Evolutionary conservation across 2,797 vertebrate genomes (phyloP).

Genomic region (Chloroceryle amazona): DNA sequence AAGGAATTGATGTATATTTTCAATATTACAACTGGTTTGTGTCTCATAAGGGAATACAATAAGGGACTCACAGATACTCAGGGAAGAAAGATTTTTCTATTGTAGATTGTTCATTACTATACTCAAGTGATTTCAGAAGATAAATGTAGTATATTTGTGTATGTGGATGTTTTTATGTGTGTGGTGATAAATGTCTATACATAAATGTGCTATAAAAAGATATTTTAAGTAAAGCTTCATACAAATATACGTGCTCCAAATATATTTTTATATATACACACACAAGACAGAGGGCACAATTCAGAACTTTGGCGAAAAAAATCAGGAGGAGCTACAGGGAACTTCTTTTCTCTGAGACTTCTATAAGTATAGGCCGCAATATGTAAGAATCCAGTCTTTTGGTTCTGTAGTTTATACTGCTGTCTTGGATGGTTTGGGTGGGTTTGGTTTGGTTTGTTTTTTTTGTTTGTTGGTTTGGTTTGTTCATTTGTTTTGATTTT

Average conservation of each 20-base stretch:
- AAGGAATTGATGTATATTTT: not conserved
- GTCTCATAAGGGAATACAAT: not conserved
- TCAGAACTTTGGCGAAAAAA: not conserved
- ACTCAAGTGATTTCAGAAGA: not conserved
- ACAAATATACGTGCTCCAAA: not conserved
- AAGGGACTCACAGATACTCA: not conserved
- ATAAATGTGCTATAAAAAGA: not conserved
- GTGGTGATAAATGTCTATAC: not conserved
- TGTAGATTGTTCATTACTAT: not conserved
- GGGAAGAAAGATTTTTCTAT: not conserved
- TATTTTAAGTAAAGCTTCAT: not conserved
- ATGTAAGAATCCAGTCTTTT: not conserved
- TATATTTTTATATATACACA: accelerated
- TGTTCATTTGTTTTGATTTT: too few relatives aligned
- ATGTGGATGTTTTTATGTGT: accelerated
- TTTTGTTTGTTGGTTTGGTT: not conserved
- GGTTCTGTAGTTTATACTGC: not conserved
- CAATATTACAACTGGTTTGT: not conserved
- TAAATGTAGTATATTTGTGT: not conserved
- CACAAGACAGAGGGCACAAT: not conserved
- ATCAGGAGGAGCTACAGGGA: not conserved
- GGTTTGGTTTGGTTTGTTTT: too few relatives aligned
- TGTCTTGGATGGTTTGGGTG: not conserved
- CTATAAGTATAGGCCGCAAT: not conserved
- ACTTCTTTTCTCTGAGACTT: not conserved